Evolutionary conservation across 2,113 vertebrate species (phyloP).

Genomic region (human): GRCh38 chr3:9120501-9121000

Average conservation of each 20-base stretch:
- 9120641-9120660: background rate
- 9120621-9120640: background rate
- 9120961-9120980: background rate
- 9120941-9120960: background rate
- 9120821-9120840: no score
- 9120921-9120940: background rate
- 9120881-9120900: background rate
- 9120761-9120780: background rate
- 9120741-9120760: background rate
- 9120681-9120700: background rate
- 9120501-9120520: background rate
- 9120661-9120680: background rate
- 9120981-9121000: background rate
- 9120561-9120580: background rate
- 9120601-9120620: background rate
- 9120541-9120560: background rate
- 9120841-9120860: background rate
- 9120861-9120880: background rate
- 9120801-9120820: background rate
- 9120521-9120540: background rate
- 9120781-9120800: background rate
- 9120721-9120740: background rate
- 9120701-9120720: background rate
- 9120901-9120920: background rate
- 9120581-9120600: background rate